Evolutionary conservation across 2,113 vertebrate genomes (phyloP).

Genomic region (Halichoerus grypus): DNA sequence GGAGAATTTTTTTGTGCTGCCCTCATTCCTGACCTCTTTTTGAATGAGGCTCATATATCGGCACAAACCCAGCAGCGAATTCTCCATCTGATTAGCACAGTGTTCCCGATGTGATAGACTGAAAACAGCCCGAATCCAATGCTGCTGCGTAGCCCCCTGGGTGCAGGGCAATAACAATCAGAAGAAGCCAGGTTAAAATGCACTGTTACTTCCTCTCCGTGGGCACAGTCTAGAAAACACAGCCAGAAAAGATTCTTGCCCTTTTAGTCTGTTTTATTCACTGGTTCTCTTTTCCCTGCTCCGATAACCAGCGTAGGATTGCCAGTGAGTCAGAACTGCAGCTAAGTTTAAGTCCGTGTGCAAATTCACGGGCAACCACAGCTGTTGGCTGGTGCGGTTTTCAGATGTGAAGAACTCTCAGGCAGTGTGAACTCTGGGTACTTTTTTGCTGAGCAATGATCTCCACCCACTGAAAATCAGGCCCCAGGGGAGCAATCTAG

Average conservation of each 20-base stretch:
- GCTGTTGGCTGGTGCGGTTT: conserved; percentile 12
- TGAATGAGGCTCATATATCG: conserved; percentile 77
- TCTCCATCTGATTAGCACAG: conserved; percentile 85
- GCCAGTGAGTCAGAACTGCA: conserved; percentile 50
- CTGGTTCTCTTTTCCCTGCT: conserved; percentile 78
- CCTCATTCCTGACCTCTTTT: conserved; percentile 79
- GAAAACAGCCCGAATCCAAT: conserved; percentile 80
- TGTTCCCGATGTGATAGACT: conserved; percentile 79
- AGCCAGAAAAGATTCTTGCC: conserved; percentile 83
- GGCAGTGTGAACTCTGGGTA: neutral
- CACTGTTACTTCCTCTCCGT: conserved; percentile 84
- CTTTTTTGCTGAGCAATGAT: conserved; percentile 61
- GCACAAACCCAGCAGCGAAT: conserved; percentile 82
- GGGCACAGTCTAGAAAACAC: conserved; percentile 81
- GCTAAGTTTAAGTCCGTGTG: conserved; percentile 56
- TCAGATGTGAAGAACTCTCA: neutral
- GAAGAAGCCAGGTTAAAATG: conserved; percentile 86
- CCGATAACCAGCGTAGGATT: conserved; percentile 67
- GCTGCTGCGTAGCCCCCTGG: conserved; percentile 79
- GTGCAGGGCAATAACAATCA: conserved; percentile 82
- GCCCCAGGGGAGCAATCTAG: neutral
- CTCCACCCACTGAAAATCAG: conserved; percentile 45
- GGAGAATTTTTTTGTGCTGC: conserved; percentile 67
- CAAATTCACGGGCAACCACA: conserved; percentile 62
- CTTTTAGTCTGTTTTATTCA: conserved; percentile 73